Base-by-base conservation (phyloP, 2,888 invertebrate genomes). In the Andrena camellia region DNA sequence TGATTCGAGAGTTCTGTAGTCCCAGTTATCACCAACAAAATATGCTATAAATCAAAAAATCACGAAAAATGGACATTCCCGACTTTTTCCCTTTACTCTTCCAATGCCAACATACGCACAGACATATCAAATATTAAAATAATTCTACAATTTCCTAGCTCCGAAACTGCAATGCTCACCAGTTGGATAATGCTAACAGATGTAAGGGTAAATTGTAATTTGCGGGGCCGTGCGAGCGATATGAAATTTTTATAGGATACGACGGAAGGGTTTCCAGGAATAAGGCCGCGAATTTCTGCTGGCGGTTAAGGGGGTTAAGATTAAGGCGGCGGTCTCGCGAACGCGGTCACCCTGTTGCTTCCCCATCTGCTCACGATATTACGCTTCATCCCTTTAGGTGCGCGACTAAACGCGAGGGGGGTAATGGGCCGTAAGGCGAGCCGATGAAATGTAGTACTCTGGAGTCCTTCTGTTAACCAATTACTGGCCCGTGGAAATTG, bases 401-500 rank as follows among this genome's bases (percentile, higher is more conserved):
- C n/a, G 62, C 60, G 48, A 77, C 67, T 76, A 64, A 59, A 48
- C 68, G 78, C 2, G 23, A 70, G 7, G 64, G 7, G 50, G 59
- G 64, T 70, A 64, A 66, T 70, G 64, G 42, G 4, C 23, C 64
- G 79, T 66, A 66, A 70, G 20, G 79, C 54, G 52, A 66, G 20
- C 31, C 78, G 52, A 66, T 66, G 70, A 50, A 66, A 80, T 31
- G 52, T 52, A 42, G 42, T 23, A 29, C 52, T 60, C 29, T 35
- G 3, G 52, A 13, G 42, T 78, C 60, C 69, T 69, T 54, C 68
- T 62, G 67, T 78, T 78, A 74, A 78, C 62, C 62, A 74, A 73
- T 78, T 78, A 78, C 74, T 60, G 29, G 17, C n/a, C 20, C 33
- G 6, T 69, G 78, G 63, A 79, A 78, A 78, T 69, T 69, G 57